Evolutionary conservation across 2,113 vertebrate species (phyloP).

Genomic region (Cynopterus brachyotis): DNA sequence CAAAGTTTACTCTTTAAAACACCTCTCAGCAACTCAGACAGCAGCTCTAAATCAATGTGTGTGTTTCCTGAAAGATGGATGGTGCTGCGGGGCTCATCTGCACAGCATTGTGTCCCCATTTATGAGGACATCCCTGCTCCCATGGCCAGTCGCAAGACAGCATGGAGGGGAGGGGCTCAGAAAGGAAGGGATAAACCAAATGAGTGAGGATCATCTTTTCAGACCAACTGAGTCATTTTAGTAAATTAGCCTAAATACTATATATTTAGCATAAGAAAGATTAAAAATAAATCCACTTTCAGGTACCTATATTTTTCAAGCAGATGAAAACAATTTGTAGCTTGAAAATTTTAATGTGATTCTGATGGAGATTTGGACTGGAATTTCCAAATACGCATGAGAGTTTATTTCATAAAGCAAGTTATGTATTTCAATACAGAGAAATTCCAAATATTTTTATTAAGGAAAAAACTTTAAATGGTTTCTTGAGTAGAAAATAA

Average conservation of each 20-base stretch:
- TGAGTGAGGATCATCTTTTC: neutral
- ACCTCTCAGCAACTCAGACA: neutral
- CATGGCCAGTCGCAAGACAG: neutral
- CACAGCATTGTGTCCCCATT: neutral
- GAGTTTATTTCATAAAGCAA: conserved; percentile 32
- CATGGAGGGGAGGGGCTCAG: no score
- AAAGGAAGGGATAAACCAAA: neutral
- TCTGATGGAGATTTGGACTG: neutral
- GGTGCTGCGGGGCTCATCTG: neutral
- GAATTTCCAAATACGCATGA: conserved; percentile 5
- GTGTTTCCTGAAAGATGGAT: neutral
- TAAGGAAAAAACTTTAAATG: neutral
- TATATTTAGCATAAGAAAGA: neutral
- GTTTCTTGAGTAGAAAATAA: conserved; percentile 26
- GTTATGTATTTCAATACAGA: conserved; percentile 26
- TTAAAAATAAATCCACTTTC: neutral
- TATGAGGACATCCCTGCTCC: no score
- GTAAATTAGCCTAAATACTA: neutral
- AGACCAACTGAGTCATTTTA: neutral
- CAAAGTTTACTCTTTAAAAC: neutral
- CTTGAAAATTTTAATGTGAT: neutral
- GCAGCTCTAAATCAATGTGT: neutral
- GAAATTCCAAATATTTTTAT: conserved; percentile 22
- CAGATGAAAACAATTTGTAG: neutral
- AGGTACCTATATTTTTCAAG: neutral